A percentile compares a stretch with the other conserved stretches of the same genome.
phyloP scores from a whole-genome alignment of 2,888 invertebrate genomes.

The Orthonychiurus folsomi region DNA sequence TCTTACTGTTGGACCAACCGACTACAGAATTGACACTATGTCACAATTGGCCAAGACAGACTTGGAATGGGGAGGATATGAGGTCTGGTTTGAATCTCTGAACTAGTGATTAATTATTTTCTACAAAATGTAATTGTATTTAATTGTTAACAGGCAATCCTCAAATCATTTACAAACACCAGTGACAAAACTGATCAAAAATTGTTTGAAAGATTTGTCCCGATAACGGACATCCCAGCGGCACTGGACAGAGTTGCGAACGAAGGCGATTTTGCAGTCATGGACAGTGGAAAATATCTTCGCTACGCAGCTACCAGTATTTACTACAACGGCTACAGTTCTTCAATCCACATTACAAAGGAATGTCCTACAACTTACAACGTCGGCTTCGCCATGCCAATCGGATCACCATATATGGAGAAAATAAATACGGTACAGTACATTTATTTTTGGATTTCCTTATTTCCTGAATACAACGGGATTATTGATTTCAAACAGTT shows the following conservation, averaged over 20 bases:
- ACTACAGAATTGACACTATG: conserved; percentile 31
- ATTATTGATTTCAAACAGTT: conserved; percentile 46
- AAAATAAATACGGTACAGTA: conserved; percentile 32
- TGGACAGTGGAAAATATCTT: conserved; percentile 37
- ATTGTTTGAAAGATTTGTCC: conserved; percentile 30
- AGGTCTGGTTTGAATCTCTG: conserved; percentile 5
- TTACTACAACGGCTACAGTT: conserved; percentile 35
- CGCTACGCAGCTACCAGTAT: conserved; percentile 28
- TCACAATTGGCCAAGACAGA: conserved; percentile 30
- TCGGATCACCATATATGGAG: conserved; percentile 38
- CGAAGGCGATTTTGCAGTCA: conserved; percentile 37
- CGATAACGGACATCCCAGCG: conserved; percentile 21
- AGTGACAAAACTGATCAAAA: conserved; percentile 24
- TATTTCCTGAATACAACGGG: background rate
- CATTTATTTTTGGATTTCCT: background rate
- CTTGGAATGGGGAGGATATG: conserved; percentile 37
- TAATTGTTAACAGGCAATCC: conserved; percentile 21
- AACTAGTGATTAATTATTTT: background rate
- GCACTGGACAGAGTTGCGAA: conserved; percentile 36
- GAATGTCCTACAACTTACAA: conserved; percentile 38
- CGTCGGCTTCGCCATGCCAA: conserved; percentile 37
- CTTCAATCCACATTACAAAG: conserved; percentile 32
- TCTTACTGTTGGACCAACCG: conserved; percentile 32
- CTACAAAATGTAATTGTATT: background rate
- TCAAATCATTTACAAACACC: conserved; percentile 34